Base-by-base conservation (phyloP, 1,140 invertebrate genomes). In the Papilio dardanus region DNA sequence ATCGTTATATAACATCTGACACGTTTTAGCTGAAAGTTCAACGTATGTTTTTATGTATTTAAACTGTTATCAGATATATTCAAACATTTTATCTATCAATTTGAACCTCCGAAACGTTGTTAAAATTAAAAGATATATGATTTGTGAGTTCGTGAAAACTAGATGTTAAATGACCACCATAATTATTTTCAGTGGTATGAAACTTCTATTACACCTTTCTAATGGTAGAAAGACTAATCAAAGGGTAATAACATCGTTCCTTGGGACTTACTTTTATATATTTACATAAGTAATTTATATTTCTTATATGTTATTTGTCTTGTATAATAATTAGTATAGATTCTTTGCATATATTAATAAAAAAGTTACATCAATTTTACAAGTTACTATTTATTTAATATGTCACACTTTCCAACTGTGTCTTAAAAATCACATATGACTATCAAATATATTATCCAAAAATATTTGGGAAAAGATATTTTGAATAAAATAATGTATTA, bases 61-160 rank as follows among this genome's bases (percentile, higher is more conserved):
- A 62, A 46, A 78, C 54, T 76, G 68, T 77, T 73, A 77, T 80
- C 75, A 73, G 35, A 67, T 21, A 74, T 8, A 31, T 24, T 40
- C 31, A 71, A 71, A 78, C 71, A 71, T 42, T 62, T 62, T 62
- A 62, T 28, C 21, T 28, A 28, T 28, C 3, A 62, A 62, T 62
- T 62, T 28, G 24, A 14, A 62, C 30, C 8, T 30, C 54, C 21
- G 30, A 62, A 24, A 58, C 3, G 21, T 58, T 14, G 21, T 62
- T 28, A 62, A 62, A 62, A 62, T 62, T 28, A 24, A 62, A 28
- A 10, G 12, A 6, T 62, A 24, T 14, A 62, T 5, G 14, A 14
- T 24, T 58, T 62, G 21, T 14, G 21, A 28, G 21, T 62, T 16
- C 1, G 54, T 62, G 12, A 62, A 62, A 62, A 62, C 24, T 4